Evolutionary conservation across 2,888 invertebrate species (phyloP).

Genomic region (Paralinhomoeus sp.): DNA sequence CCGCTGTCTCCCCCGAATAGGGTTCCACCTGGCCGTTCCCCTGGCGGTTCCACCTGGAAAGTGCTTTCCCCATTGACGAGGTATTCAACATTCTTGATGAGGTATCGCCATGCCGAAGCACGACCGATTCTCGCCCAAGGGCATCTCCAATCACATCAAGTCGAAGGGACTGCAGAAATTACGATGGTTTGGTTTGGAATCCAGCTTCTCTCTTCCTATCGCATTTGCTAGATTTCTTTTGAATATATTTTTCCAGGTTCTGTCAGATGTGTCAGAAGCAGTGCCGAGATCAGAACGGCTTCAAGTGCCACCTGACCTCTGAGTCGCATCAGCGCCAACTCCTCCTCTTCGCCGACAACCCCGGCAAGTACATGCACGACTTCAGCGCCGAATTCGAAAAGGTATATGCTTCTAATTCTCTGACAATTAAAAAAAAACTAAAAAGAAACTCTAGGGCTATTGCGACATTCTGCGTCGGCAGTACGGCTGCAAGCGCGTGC

Average conservation of each 20-base stretch:
- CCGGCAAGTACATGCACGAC: conserved; percentile 64
- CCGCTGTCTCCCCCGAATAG: too few species aligned
- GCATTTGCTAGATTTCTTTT: too few species aligned
- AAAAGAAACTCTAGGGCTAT: conserved; percentile 13
- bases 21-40: too few species aligned
- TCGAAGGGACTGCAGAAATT: conserved; percentile 92
- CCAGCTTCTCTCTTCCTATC: too few species aligned
- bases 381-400: conserved; percentile 42
- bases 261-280: conserved; percentile 99
- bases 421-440: too few species aligned
- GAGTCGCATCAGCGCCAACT: conserved; percentile 92
- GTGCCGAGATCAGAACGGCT: conserved; percentile 89
- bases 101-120: conserved; percentile 16
- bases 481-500: conserved; percentile 54
- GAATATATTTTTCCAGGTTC: conserved; percentile 16
- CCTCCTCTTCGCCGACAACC: conserved; percentile 78
- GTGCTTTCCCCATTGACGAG: too few species aligned
- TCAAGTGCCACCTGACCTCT: conserved; percentile 92
- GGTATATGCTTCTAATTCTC: not conserved
- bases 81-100: too few species aligned
- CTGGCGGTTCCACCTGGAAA: too few species aligned
- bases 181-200: too few species aligned
- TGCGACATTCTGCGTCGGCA: conserved; percentile 14
- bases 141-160: conserved; percentile 90
- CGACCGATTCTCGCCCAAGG: conserved; percentile 54